Percentiles rank a stretch among this genome's conserved stretches.
phyloP scores from a whole-genome alignment of 2,113 vertebrate species.

The Lipotes vexillifer region DNA sequence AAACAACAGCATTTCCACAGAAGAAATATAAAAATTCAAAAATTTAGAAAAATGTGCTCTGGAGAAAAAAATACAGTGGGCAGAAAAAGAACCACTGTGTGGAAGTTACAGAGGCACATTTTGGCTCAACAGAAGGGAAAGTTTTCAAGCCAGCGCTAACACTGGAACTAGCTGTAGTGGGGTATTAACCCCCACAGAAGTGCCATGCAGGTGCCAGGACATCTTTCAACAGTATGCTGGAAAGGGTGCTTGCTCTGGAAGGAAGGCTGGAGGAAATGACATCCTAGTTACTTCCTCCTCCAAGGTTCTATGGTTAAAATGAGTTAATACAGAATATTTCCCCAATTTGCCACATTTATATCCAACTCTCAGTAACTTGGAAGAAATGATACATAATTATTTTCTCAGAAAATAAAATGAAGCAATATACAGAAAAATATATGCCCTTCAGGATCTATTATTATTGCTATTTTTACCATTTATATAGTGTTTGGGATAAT shows the following conservation, averaged over 20 bases:
- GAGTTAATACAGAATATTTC: background rate
- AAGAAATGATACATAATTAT: conserved; percentile 17
- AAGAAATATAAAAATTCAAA: conserved; percentile 4
- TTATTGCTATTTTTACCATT: background rate
- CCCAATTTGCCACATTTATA: background rate
- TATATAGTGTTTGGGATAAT: background rate
- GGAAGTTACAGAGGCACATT: background rate
- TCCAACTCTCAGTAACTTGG: background rate
- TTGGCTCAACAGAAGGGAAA: background rate
- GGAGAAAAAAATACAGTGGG: background rate
- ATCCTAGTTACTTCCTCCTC: background rate
- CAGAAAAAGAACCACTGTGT: background rate
- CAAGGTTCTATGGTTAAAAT: background rate
- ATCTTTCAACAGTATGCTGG: background rate
- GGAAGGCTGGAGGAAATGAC: background rate
- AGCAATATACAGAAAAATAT: background rate
- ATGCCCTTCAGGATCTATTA: background rate
- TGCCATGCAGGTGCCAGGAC: background rate
- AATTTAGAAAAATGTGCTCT: background rate
- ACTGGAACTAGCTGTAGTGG: background rate
- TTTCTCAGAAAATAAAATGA: conserved; percentile 33
- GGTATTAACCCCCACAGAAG: background rate
- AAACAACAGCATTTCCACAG: background rate
- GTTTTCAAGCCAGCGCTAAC: background rate
- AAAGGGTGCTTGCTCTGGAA: background rate